Evolutionary conservation across 2,797 vertebrate genomes (phyloP).

Genomic region (Heliangelus exortis): DNA sequence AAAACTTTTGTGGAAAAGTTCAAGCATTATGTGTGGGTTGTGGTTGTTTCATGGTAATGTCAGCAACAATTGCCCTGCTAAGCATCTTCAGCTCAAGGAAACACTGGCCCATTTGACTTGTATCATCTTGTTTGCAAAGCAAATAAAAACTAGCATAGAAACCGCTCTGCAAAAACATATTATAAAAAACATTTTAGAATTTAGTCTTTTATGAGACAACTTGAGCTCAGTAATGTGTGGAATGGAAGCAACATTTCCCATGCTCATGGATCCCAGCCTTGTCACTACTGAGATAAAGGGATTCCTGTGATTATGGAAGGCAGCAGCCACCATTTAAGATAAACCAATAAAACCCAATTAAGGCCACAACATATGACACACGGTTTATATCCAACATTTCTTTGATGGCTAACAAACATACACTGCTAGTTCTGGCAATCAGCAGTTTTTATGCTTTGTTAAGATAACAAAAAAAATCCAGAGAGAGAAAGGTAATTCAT

Average conservation of each 20-base stretch:
- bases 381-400: background rate
- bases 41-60: background rate
- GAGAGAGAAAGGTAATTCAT: background rate
- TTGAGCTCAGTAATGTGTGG: background rate
- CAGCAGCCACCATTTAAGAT: background rate
- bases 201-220: background rate
- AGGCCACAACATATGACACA: background rate
- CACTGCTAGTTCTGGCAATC: background rate
- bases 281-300: background rate
- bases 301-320: background rate
- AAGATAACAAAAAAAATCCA: background rate
- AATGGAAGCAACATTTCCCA: background rate
- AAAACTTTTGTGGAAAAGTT: background rate
- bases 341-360: slow-evolving; percentile 34
- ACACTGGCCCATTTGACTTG: background rate
- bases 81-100: slow-evolving; percentile 4
- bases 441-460: slow-evolving; percentile 13
- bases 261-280: background rate
- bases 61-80: background rate
- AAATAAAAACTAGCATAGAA: background rate
- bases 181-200: background rate
- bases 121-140: background rate
- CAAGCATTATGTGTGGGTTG: background rate
- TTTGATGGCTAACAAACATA: background rate
- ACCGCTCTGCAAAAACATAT: background rate